phyloP scores from a whole-genome alignment of 2,797 vertebrate species.

The Meda fulgida region DNA sequence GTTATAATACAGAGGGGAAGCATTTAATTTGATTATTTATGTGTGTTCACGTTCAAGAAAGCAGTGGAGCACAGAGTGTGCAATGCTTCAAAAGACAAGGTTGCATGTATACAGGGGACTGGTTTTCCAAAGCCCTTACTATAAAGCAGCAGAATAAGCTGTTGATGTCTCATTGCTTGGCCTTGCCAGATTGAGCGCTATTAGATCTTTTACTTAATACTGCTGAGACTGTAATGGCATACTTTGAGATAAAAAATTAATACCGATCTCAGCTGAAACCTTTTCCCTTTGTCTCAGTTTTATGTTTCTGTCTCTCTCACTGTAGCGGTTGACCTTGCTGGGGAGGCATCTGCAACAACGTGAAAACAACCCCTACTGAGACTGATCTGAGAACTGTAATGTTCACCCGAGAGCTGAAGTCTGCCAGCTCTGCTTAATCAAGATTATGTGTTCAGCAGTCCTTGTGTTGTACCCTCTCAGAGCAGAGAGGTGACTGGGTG shows the following conservation, averaged over 20 bases:
- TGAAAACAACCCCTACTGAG: conserved; percentile 27
- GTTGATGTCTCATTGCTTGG: neutral
- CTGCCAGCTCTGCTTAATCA: conserved; percentile 41
- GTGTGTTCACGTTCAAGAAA: neutral
- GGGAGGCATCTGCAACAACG: conserved; percentile 19
- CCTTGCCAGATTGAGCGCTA: conserved; percentile 8
- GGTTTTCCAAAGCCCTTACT: neutral
- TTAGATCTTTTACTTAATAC: conserved; percentile 42
- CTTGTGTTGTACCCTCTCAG: neutral
- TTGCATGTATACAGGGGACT: neutral
- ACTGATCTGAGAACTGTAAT: conserved; percentile 22
- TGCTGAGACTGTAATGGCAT: conserved; percentile 5
- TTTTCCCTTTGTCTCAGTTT: conserved; percentile 22
- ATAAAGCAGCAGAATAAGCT: neutral
- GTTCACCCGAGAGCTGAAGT: conserved; percentile 42
- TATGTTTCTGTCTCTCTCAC: conserved; percentile 26
- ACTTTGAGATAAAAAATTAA: conserved; percentile 47
- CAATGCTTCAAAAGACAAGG: neutral
- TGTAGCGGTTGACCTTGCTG: conserved; percentile 37
- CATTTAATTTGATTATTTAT: neutral
- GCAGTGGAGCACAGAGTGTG: neutral
- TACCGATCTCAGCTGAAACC: conserved; percentile 27
- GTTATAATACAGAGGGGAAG: conserved; percentile 8
- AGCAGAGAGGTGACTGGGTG: conserved; percentile 24
- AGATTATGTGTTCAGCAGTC: conserved; percentile 32